A percentile compares a stretch with the other conserved stretches of the same genome.
Conservation (phyloP, 2,113 vertebrate species). For the Ochotona curzoniae region DNA sequence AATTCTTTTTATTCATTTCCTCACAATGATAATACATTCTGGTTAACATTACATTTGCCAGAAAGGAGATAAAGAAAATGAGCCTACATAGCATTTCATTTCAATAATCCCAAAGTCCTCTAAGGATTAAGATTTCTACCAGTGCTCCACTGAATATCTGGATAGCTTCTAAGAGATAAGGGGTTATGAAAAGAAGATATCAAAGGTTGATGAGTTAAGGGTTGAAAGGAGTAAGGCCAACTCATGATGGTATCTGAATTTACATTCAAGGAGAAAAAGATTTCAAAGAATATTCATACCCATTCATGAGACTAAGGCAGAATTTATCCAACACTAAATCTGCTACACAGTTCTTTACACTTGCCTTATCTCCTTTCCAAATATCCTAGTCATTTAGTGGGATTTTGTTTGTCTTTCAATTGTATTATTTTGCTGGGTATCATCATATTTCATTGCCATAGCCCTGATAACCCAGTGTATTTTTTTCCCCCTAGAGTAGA, state of each 20-base stretch:
- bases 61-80: neutral
- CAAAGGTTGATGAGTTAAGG: neutral
- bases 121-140: neutral
- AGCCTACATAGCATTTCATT: neutral
- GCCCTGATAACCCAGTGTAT: neutral
- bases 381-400: neutral
- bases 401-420: neutral
- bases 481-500: neutral
- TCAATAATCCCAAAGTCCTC: neutral
- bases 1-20: neutral
- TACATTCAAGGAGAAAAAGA: neutral
- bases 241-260: neutral
- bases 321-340: neutral
- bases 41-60: neutral
- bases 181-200: slow-evolving; percentile 19
- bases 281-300: neutral
- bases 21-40: neutral
- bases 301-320: slow-evolving; percentile 3
- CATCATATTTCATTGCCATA: neutral
- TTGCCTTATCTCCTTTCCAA: neutral
- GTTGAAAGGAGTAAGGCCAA: neutral
- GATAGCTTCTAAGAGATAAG: neutral
- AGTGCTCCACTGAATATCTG: neutral
- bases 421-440: neutral
- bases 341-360: neutral